Percentiles rank a stretch among this genome's conserved stretches.
Evolutionary conservation across 2,797 vertebrate genomes (phyloP).

Genomic region (Leuciscus waleckii): DNA sequence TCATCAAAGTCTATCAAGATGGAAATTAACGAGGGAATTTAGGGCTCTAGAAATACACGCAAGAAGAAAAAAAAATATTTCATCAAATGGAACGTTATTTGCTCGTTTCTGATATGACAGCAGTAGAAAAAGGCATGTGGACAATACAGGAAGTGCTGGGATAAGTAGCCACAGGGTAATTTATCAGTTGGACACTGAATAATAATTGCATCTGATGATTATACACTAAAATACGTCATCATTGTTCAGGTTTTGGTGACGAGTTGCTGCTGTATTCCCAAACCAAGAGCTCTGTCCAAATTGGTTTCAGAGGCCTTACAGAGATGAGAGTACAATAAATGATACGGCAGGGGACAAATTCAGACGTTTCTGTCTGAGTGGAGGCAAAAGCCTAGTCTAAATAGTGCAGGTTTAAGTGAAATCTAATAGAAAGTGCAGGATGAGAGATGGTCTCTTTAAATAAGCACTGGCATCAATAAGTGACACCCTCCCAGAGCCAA

Average conservation of each 20-base stretch:
- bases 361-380: constrained; percentile 11
- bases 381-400: constrained; percentile 33
- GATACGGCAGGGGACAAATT: constrained; percentile 33
- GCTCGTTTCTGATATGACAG: constrained; percentile 68
- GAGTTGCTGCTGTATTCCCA: constrained; percentile 11
- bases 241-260: background rate
- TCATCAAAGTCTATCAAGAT: constrained; percentile 82
- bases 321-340: constrained; percentile 32
- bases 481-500: constrained; percentile 67
- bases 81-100: constrained; percentile 70
- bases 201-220: constrained; percentile 27
- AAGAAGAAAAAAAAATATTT: constrained; percentile 39
- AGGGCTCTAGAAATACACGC: constrained; percentile 59
- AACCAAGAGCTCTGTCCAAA: constrained; percentile 22
- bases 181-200: constrained; percentile 1
- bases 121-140: constrained; percentile 34
- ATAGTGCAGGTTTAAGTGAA: constrained; percentile 53
- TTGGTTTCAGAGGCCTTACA: constrained; percentile 27
- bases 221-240: constrained; percentile 6
- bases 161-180: constrained; percentile 6
- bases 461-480: constrained; percentile 73
- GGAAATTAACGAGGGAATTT: constrained; percentile 72
- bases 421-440: constrained; percentile 60
- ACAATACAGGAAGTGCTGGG: constrained; percentile 28
- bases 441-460: constrained; percentile 71